Conservation (phyloP, 1,140 invertebrate genomes). For the Trissolcus basalis region DNA sequence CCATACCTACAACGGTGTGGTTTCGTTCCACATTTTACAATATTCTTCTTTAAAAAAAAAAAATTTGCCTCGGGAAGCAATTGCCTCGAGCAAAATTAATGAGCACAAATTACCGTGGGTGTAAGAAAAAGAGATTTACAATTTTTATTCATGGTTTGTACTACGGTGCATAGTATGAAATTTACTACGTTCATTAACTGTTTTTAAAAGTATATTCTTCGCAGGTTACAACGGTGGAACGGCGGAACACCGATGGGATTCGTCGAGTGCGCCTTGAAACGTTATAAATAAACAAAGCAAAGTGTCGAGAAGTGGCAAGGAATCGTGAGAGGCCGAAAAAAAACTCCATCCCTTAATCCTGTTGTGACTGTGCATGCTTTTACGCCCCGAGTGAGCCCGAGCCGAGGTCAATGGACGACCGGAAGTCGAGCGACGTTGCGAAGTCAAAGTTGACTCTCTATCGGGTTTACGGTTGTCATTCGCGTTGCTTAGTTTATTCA, state of each 20-base stretch:
- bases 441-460: conserved; percentile 62
- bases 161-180: conserved; percentile 12
- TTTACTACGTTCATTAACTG: too few species aligned
- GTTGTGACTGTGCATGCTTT: conserved; percentile 36
- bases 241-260: too few species aligned
- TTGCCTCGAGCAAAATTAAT: too few species aligned
- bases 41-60: too few species aligned
- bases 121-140: too few species aligned
- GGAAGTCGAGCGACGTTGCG: conserved; percentile 63
- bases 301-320: conserved; percentile 18
- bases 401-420: conserved; percentile 66
- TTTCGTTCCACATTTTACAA: neutral
- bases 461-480: conserved; percentile 58
- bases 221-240: too few species aligned
- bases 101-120: too few species aligned
- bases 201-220: too few species aligned
- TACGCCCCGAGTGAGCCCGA: conserved; percentile 32
- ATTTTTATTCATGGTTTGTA: too few species aligned
- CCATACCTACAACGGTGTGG: conserved; percentile 2
- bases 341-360: conserved; percentile 55
- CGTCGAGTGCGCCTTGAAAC: neutral
- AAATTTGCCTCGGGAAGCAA: too few species aligned
- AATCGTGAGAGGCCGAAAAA: conserved; percentile 16
- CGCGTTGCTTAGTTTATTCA: conserved; percentile 52
- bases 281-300: conserved; percentile 34